Evolutionary conservation across 2,888 invertebrate species (phyloP), one percentile per base, ranked within the genome.

Genomic region (Drosophila subsilvestris): DNA sequence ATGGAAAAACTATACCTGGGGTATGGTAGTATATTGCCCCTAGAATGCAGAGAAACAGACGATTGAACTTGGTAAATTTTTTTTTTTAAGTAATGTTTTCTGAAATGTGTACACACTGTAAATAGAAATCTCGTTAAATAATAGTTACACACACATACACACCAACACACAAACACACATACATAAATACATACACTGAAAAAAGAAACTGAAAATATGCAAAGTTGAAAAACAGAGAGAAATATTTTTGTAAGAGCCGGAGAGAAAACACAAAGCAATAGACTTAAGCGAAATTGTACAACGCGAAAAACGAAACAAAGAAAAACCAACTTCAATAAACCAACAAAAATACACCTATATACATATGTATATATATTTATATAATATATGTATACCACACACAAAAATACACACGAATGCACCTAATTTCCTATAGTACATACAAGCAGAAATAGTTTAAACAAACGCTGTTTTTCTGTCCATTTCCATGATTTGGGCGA

Each of bases 101-200:
- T 78, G 69, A 54, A 49, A 55, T 80, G 65, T 80, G 70, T 67
- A 66, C 68, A 67, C 69, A 76, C 54, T 87, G 86, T 85, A 85
- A 22, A 82, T 86, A 84, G 88, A 73, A 84, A 84, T 84, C 83
- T 84, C 83, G 85, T 87, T 87, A 82, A 82, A 82, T 63, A 86
- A 83, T 75, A 68, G 53, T 68, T 53, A 74, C 68, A 58, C 42
- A 63, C 25, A 57, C 61, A 74, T 18, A 74, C 44, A 63, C 29
- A 71, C 32, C 1, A 1, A 65, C 44, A 61, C n/a, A 57, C 0
- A 55, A 4, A 55, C 25, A 55, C 27, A 44, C n/a, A 55, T 14
- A 51, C 29, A 51, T 10, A 29, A 9, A 27, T 14, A 47, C 27
- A 50, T 18, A 32, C 12, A 50, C 29, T 50, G 17, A 29, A 29